These are phyloP conservation scores for Tenebrosternarchus preto DNA, from an alignment of 2,113 vertebrate species.

Conservation along the genomic window DNA sequence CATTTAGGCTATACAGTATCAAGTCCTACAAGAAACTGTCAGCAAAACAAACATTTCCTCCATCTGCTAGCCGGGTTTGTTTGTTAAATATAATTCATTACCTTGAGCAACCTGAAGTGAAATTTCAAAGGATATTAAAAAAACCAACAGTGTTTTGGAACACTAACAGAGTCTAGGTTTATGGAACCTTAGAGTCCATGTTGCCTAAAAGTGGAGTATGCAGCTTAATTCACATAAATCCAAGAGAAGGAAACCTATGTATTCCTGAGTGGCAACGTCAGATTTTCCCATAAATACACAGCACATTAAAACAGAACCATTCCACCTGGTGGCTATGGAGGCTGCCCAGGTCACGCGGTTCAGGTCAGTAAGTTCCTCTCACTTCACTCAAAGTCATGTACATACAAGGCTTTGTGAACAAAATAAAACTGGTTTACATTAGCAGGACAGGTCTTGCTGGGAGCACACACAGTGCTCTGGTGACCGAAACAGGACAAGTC, in stretches of 20 bases:
- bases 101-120: not conserved
- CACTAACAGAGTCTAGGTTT: not conserved
- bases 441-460: conserved; percentile 33
- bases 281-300: not conserved
- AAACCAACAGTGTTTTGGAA: not conserved
- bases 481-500: conserved; percentile 41
- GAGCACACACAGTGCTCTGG: conserved; percentile 34
- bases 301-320: not conserved
- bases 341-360: no score
- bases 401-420: conserved; percentile 18
- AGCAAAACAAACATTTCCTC: not conserved
- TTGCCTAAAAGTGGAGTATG: conserved; percentile 6
- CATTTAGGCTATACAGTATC: not conserved
- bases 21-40: not conserved
- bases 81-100: not conserved
- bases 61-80: not conserved
- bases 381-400: not conserved
- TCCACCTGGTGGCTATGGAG: no score
- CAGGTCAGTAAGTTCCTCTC: conserved; percentile 3
- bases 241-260: not conserved
- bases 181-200: not conserved
- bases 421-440: conserved; percentile 24
- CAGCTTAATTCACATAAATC: conserved; percentile 4
- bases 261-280: conserved; percentile 1
- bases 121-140: not conserved